Evolutionary conservation across 2,113 vertebrate genomes (phyloP), one percentile per base, ranked within the genome.

Genomic region (Cryptomyrus ogoouensis): DNA sequence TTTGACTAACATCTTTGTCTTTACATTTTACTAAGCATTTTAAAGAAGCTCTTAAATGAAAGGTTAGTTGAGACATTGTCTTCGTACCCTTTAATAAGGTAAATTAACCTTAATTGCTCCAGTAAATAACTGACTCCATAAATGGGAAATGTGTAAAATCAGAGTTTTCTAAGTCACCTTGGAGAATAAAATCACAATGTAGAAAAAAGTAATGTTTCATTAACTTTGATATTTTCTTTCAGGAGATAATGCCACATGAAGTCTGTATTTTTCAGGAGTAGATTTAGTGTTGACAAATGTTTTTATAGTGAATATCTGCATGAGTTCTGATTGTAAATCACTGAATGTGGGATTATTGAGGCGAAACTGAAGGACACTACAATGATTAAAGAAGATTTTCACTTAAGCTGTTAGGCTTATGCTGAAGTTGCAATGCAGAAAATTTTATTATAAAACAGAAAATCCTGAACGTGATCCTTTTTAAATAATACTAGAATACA

Each of bases 41-140:
- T n/a, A 44, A 83, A 47, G 7, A 21, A 24, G 13, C 39, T 21
- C 80, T 83, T 53, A 53, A 12, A 49, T 27, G 47, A 44, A 85
- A 86, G 46, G 83, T 49, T 86, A 86, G 42, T 35, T 87, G n/a
- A 27, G 6, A 87, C 24, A 87, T 87, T 15, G 83, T 35, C 47
- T n/a, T 53, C 17, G 15, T 52, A 87, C 85, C 27, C 27, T 53
- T 87, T 13, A 87, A 50, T 53, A 56, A 52, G 49, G 49, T 53
- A 56, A 56, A 50, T 87, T 87, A 87, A 87, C n/a, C 31, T 87
- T 49, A 87, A 87, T 87, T 87, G 44, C 83, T 44, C 44, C 83
- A 84, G 83, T 84, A 84, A 84, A 47, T 47, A 49, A 53, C 17
- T 7, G 12, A 87, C 49, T 53, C 5, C 49, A 10, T 87, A 53